Base-by-base conservation (phyloP, 1,140 invertebrate species). In the Phymastichus coffea region DNA sequence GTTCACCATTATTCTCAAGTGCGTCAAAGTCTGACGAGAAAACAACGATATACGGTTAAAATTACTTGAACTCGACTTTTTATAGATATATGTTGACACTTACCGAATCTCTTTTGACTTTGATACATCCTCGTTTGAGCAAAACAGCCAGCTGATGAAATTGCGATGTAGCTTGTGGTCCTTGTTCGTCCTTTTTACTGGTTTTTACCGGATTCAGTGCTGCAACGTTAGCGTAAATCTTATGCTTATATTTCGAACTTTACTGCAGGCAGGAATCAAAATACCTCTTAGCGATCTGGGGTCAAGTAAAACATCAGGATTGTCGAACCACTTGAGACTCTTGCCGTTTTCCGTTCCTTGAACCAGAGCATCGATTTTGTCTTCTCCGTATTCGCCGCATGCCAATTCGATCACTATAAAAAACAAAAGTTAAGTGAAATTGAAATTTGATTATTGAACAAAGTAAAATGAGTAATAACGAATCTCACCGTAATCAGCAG, bases 401-500 rank as follows among this genome's bases (percentile, higher is more conserved):
- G 94, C 91, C 63, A 96, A 79, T 80, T 96, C 93, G 69, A 95
- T 95, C 12, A 91, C 89, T 91, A 69, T 17, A 74, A 72, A 51
- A 52, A 64, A 70, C 44, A 57, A 67, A 44, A 22, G 22, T 44
- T 44, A 12, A 6, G 28, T 12, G 7, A 40, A n/a, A 6, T 15
- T 51, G 20, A 48, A 52, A 41, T 20, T 33, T 20, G 12, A 19
- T 22, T 51, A 53, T 9, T 49, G 12, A 2, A 44, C 35, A 25
- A 33, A 56, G 8, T 25, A 22, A 55, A 59, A 28, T 4, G 47
- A 33, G 30, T 33, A 33, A 33, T 33, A 4, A 37, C 22, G 2
- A n/a, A 43, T 26, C 80, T 81, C 83, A 95, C 93, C 85, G 78
- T 93, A 97, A 85, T 97, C 95, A 30, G 95, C 93, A 30, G 94